These are phyloP conservation scores for Coracias cyanogaster DNA, from an alignment of 2,797 vertebrate species.

Conservation along the genomic window DNA sequence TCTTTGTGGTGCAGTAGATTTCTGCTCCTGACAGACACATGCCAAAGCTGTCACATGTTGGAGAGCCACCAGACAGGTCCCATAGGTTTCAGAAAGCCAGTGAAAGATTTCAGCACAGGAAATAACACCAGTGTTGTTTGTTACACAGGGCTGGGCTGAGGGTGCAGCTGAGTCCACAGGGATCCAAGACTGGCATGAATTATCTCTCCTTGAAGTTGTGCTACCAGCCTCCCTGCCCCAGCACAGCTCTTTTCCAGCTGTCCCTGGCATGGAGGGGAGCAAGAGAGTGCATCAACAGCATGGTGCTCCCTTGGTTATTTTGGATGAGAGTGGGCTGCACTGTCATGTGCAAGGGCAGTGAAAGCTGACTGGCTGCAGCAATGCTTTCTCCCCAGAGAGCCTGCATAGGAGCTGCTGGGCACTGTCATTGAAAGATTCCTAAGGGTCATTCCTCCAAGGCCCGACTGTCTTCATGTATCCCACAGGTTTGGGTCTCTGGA, in stretches of 20 bases:
- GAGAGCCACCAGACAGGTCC: background rate
- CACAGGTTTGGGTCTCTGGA: background rate
- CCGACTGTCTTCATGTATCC: background rate
- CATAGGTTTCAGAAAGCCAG: background rate
- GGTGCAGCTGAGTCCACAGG: background rate
- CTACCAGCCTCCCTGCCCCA: background rate
- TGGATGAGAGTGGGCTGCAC: background rate
- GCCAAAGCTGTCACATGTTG: background rate
- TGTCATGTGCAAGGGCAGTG: background rate
- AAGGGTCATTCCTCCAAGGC: background rate
- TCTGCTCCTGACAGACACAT: background rate
- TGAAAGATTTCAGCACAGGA: background rate
- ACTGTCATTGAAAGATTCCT: background rate
- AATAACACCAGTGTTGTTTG: background rate
- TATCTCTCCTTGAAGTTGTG: background rate
- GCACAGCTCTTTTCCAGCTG: background rate
- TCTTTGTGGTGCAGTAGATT: background rate
- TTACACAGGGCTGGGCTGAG: background rate
- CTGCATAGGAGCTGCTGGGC: background rate
- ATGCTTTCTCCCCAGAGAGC: background rate
- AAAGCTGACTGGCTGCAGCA: background rate
- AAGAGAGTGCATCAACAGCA: background rate
- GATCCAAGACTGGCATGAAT: background rate
- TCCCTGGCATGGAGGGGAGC: background rate
- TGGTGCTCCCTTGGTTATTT: background rate